phyloP scores from a whole-genome alignment of 2,797 vertebrate genomes.

The Oreochromis mossambicus region DNA sequence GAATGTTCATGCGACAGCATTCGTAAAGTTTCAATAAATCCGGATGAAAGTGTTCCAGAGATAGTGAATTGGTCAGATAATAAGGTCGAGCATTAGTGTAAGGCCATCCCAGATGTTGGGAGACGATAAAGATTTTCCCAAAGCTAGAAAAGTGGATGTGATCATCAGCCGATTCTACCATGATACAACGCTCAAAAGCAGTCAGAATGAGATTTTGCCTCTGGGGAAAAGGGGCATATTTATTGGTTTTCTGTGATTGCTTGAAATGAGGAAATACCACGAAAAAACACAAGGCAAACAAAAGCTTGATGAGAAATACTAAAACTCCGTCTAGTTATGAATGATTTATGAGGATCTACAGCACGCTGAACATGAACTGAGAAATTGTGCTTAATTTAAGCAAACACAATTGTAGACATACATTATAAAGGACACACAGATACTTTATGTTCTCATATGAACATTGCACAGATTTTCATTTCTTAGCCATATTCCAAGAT shows the following conservation, averaged over 20 bases:
- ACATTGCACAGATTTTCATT: neutral
- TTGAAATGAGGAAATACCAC: slow-evolving; percentile 30
- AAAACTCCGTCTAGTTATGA: slow-evolving; percentile 26
- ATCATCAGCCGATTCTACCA: neutral
- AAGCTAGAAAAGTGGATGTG: slow-evolving; percentile 14
- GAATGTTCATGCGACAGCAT: slow-evolving; percentile 26
- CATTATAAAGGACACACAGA: neutral
- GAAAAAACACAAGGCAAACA: slow-evolving; percentile 37
- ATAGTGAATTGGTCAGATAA: slow-evolving; percentile 22
- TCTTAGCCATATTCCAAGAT: neutral
- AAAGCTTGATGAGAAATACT: slow-evolving; percentile 40
- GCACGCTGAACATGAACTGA: neutral
- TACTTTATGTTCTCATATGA: neutral
- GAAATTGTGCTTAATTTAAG: slow-evolving; percentile 2
- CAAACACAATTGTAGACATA: neutral
- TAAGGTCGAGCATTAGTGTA: slow-evolving; percentile 19
- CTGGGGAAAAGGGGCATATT: neutral
- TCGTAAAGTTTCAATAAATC: slow-evolving; percentile 38
- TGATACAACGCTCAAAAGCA: neutral
- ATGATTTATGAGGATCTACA: slow-evolving; percentile 48
- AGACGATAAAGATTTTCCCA: slow-evolving; percentile 26
- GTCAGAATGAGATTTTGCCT: neutral
- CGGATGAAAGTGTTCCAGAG: slow-evolving; percentile 36
- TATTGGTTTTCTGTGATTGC: slow-evolving; percentile 17
- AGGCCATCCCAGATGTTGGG: slow-evolving; percentile 42